These are phyloP conservation scores for Anthopleura sola DNA, from an alignment of 64 coral and sea anemone species.

Conservation along the genomic window DNA sequence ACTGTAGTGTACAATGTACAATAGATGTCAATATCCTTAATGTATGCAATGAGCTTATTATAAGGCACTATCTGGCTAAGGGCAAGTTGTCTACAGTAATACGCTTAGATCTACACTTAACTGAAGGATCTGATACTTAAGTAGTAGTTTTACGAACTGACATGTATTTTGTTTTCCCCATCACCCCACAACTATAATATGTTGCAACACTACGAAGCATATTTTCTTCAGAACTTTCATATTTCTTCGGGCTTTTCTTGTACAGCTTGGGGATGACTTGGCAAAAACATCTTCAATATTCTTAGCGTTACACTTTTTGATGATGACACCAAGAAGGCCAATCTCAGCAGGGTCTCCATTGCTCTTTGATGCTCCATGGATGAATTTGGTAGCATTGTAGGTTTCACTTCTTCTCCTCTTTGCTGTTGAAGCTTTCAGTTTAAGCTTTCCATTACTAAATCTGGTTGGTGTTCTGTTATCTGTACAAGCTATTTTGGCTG, in stretches of 20 bases:
- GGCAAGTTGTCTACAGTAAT: too few relatives aligned
- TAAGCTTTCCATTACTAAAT: neutral
- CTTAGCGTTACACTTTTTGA: constrained; percentile 26
- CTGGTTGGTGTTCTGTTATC: neutral
- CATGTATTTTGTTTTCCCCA: constrained; percentile 69
- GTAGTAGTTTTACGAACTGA: too few relatives aligned
- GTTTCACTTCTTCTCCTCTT: constrained; percentile 36
- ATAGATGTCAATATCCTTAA: too few relatives aligned
- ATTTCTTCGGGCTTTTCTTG: constrained; percentile 25
- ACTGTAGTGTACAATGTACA: too few relatives aligned
- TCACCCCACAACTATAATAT: constrained; percentile 56
- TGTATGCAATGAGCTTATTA: too few relatives aligned
- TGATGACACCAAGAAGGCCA: constrained; percentile 28
- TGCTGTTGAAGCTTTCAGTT: neutral
- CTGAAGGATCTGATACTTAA: too few relatives aligned
- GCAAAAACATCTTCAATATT: constrained; percentile 38
- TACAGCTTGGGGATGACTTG: constrained; percentile 50
- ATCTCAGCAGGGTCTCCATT: constrained; percentile 36
- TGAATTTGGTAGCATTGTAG: constrained; percentile 44
- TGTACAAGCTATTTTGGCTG: too few relatives aligned
- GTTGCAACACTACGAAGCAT: constrained; percentile 44
- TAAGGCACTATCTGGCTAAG: too few relatives aligned
- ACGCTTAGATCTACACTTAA: too few relatives aligned
- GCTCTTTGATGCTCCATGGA: constrained; percentile 48
- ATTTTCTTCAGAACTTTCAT: constrained; percentile 51